A percentile compares a stretch with the other conserved stretches of the same genome.
Conservation (phyloP, 2,797 vertebrate species). For the Dipus sagitta region DNA sequence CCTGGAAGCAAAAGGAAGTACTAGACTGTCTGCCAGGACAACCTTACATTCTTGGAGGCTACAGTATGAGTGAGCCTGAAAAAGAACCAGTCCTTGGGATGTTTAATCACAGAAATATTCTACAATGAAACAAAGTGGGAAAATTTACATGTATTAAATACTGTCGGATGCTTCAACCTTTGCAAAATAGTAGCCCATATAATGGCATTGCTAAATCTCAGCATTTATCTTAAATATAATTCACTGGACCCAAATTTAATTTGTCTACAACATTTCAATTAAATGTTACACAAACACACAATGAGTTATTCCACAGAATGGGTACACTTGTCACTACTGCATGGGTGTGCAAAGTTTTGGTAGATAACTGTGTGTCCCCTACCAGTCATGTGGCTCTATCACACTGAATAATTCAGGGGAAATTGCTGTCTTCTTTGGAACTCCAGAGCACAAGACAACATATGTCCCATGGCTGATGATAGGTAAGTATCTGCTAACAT, state of each 20-base stretch:
- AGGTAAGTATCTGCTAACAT: not conserved
- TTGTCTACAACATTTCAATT: not conserved
- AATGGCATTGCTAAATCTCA: not conserved
- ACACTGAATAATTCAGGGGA: not conserved
- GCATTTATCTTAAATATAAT: not conserved
- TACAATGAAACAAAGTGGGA: not conserved
- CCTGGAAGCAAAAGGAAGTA: not conserved
- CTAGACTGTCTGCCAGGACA: not conserved
- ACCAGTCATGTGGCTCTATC: not conserved
- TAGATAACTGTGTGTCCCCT: not conserved
- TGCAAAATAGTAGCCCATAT: not conserved
- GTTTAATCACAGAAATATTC: not conserved
- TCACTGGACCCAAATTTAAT: not conserved
- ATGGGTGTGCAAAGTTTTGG: not conserved
- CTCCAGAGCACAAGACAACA: not conserved
- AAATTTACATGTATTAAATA: not conserved
- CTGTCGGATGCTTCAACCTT: not conserved
- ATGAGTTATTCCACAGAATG: not conserved
- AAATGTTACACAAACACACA: not conserved
- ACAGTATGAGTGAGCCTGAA: not conserved
- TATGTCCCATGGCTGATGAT: not conserved
- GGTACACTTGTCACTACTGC: not conserved
- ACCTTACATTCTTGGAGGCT: not conserved
- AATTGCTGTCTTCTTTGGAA: not conserved
- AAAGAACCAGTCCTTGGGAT: not conserved